A percentile compares a stretch with the other conserved stretches of the same genome.
Conservation (phyloP, 2,797 vertebrate species). For the Glyptemys insculpta region DNA sequence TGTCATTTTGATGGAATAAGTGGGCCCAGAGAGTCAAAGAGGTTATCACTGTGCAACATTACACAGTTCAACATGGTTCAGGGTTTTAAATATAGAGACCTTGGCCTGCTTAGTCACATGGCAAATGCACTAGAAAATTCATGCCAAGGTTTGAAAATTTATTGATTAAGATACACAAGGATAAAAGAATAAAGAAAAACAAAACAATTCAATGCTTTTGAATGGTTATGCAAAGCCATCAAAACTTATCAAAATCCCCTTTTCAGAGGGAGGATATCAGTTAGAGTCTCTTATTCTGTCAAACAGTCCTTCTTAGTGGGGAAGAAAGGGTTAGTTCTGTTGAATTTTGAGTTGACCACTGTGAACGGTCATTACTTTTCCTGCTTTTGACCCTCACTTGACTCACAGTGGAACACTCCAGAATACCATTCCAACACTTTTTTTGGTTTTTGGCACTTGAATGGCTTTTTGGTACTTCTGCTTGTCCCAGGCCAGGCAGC, state of each 20-base stretch:
- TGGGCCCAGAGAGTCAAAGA: conserved; percentile 40
- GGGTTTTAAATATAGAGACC: background rate
- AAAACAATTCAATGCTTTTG: background rate
- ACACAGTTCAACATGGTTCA: background rate
- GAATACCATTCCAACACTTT: no score
- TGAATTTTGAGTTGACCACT: background rate
- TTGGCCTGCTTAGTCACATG: background rate
- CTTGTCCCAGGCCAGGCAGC: no score
- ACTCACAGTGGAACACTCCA: background rate
- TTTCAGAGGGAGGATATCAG: background rate
- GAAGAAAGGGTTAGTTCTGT: background rate
- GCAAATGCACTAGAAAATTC: background rate
- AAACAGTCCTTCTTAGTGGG: background rate
- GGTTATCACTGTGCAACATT: background rate
- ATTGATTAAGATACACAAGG: background rate
- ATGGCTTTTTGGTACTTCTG: no score
- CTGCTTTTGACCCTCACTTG: background rate
- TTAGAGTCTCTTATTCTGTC: background rate
- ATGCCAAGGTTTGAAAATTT: background rate
- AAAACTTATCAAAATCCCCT: background rate
- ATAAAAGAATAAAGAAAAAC: background rate
- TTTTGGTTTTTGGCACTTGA: no score
- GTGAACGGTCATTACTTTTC: background rate
- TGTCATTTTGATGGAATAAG: background rate
- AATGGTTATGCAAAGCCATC: background rate